phyloP scores from a whole-genome alignment of 2,888 invertebrate species.

The Leucoma salicis region DNA sequence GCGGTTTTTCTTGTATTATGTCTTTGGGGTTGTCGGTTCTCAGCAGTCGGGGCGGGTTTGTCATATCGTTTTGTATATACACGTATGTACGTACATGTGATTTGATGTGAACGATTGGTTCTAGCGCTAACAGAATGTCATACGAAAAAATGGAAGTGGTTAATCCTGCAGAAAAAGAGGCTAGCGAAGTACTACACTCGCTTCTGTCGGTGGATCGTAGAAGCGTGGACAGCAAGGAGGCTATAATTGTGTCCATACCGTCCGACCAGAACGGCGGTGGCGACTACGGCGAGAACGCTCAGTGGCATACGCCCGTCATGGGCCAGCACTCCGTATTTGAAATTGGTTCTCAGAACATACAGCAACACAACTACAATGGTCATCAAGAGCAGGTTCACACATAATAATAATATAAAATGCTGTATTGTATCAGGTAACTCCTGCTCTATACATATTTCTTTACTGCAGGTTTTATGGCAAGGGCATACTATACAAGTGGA shows the following conservation, averaged over 20 bases:
- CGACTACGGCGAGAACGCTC: slow-evolving; percentile 80
- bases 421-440: background rate
- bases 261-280: slow-evolving; percentile 70
- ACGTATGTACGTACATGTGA: slow-evolving; percentile 77
- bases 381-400: slow-evolving; percentile 71
- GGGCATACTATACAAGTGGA: slow-evolving; percentile 85
- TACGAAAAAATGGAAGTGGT: slow-evolving; percentile 84
- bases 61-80: slow-evolving; percentile 68
- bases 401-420: background rate
- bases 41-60: slow-evolving; percentile 68
- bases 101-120: slow-evolving; percentile 73
- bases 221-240: slow-evolving; percentile 82
- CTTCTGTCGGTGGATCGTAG: slow-evolving; percentile 85
- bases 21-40: slow-evolving; percentile 51
- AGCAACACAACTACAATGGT: slow-evolving; percentile 75
- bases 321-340: slow-evolving; percentile 79
- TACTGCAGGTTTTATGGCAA: slow-evolving; percentile 84
- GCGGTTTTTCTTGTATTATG: slow-evolving; percentile 73
- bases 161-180: slow-evolving; percentile 86
- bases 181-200: slow-evolving; percentile 86
- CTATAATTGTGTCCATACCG: slow-evolving; percentile 76
- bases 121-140: slow-evolving; percentile 69
- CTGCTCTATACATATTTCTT: background rate
- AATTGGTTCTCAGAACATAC: slow-evolving; percentile 66
- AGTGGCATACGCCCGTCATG: slow-evolving; percentile 85